Evolutionary conservation across 2,113 vertebrate genomes (phyloP).

Genomic region (Ctenomys sociabilis): DNA sequence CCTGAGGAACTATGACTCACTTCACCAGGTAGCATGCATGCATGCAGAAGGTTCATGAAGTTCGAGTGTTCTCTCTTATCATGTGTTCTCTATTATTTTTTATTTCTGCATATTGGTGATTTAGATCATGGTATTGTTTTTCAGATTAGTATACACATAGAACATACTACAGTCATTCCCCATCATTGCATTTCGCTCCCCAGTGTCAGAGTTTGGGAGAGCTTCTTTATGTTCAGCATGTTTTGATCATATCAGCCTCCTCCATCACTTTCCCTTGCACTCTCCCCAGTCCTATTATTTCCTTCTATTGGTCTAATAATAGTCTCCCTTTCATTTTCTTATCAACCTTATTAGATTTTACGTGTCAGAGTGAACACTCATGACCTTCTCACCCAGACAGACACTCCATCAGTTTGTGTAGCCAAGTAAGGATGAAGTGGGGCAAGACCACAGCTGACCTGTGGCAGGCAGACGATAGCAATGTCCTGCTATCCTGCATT

Average conservation of each 20-base stretch:
- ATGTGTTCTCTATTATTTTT: neutral
- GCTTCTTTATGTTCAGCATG: neutral
- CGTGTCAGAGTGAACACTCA: neutral
- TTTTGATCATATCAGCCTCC: neutral
- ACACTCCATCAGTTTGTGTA: neutral
- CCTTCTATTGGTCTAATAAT: neutral
- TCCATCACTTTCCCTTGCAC: neutral
- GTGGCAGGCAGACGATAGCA: fast-evolving
- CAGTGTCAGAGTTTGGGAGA: neutral
- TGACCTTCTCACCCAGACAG: neutral
- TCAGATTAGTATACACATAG: neutral
- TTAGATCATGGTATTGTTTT: neutral
- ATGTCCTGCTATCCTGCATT: neutral
- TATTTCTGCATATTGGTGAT: neutral
- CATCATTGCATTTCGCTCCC: neutral
- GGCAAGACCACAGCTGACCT: fast-evolving
- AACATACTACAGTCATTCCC: neutral
- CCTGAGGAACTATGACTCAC: neutral
- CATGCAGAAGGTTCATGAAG: neutral
- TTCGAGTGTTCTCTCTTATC: too few relatives aligned
- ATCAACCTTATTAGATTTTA: neutral
- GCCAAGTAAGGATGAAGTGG: too few relatives aligned
- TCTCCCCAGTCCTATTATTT: neutral
- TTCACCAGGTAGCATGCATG: neutral
- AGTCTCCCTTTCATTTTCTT: neutral